phyloP scores from a whole-genome alignment of 2,888 invertebrate species.

The Apoderus coryli region DNA sequence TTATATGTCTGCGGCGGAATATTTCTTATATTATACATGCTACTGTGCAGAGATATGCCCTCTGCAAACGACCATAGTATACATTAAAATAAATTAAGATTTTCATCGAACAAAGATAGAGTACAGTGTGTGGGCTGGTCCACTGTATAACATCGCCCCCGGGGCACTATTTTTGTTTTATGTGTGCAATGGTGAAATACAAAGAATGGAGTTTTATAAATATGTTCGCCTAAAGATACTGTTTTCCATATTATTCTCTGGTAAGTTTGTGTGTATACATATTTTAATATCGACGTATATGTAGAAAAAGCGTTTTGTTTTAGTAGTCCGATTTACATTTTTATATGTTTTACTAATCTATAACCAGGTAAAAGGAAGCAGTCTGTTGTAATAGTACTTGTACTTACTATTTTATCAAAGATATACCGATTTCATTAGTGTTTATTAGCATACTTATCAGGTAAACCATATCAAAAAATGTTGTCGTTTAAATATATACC shows the following conservation, averaged over 20 bases:
- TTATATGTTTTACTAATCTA: too few species aligned
- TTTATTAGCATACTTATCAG: too few species aligned
- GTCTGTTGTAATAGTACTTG: too few species aligned
- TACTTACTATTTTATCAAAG: too few species aligned
- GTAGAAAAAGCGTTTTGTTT: too few species aligned
- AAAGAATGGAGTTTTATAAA: conserved; percentile 20
- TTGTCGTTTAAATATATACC: too few species aligned
- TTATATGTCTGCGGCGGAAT: conserved; percentile 28
- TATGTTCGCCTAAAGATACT: conserved; percentile 13
- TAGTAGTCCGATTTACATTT: too few species aligned
- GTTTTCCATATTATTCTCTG: conserved; percentile 9
- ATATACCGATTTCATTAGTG: too few species aligned
- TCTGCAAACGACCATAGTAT: conserved; percentile 12
- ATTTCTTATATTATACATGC: conserved; percentile 34
- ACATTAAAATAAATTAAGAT: conserved; percentile 8
- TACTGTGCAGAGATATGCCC: conserved; percentile 29
- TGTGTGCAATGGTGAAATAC: conserved; percentile 17
- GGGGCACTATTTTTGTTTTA: conserved; percentile 16
- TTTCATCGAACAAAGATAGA: neutral
- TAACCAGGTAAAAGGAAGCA: too few species aligned
- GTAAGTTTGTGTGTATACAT: too few species aligned
- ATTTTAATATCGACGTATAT: too few species aligned
- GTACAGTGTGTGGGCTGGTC: conserved; percentile 13
- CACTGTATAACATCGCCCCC: conserved; percentile 16
- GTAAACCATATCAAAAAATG: too few species aligned